Base-by-base conservation (phyloP, 2,888 invertebrate genomes). In the Cheilosia grossa region DNA sequence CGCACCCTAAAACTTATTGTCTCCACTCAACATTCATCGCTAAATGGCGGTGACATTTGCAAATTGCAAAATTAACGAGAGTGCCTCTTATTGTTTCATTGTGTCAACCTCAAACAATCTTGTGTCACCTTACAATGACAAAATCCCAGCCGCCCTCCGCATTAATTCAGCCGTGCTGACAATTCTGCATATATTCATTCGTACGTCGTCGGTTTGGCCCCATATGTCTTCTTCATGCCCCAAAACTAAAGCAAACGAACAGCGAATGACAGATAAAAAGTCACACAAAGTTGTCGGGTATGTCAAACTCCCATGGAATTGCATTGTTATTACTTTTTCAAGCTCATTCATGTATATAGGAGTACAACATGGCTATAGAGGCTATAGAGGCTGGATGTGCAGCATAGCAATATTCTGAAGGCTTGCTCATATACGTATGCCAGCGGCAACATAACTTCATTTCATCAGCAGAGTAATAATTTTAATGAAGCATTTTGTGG, bases 401-500 rank as follows among this genome's bases (percentile, higher is more conserved):
- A 17, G 7, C 51, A 42, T 59, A 67, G 59, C 59, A 67, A 75
- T 59, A 59, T 67, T 67, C 67, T 58, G 44, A 73, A 51, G 44
- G 63, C 63, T 51, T 58, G 42, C 56, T 78, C 67, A 75, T 72
- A 77, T 73, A 72, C 59, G 61, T 72, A 80, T 75, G 80, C 85
- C 80, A 63, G 63, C 59, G 80, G 85, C 80, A 77, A 72, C 75
- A 75, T 80, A 77, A 85, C 81, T 72, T 67, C 44, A 67, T 77
- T 77, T 72, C 70, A 67, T 47, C 70, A 75, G 51, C 70, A 72
- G 80, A 85, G 85, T 85, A 81, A 85, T 85, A 85, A 85, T 85
- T 85, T 85, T 85, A 85, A 85, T 85, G 85, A 85, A 85, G 80
- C 85, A 85, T 85, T 79, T 85, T 85, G 85, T 56, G 70, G 80